Conservation (phyloP, 2,797 vertebrate genomes). For the Emydoidea blandingii region DNA sequence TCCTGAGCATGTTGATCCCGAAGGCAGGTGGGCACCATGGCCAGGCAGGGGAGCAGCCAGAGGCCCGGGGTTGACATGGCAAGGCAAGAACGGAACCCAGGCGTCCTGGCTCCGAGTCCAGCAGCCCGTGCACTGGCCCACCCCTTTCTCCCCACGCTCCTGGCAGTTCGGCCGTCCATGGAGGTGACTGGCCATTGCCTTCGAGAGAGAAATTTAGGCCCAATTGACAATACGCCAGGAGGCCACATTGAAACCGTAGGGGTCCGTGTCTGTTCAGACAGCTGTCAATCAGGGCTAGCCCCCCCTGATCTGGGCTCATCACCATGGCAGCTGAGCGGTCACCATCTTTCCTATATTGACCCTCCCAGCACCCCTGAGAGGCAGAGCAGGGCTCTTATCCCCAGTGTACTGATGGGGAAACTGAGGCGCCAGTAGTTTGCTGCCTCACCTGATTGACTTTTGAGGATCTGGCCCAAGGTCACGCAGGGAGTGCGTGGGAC, state of each 20-base stretch:
- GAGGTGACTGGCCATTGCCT: neutral
- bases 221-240: neutral
- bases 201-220: neutral
- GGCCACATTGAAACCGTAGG: neutral
- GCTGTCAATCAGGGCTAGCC: no score
- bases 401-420: neutral
- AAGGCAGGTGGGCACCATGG: neutral
- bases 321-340: no score
- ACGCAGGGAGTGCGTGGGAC: no score
- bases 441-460: neutral
- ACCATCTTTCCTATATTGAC: no score
- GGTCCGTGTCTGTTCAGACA: no score
- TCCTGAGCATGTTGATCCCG: neutral
- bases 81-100: neutral
- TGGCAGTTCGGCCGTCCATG: neutral
- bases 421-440: neutral
- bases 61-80: neutral
- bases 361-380: neutral
- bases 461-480: no score
- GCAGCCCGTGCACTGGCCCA: neutral
- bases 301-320: no score
- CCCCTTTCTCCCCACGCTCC: neutral
- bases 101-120: neutral
- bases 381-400: slow-evolving; percentile 22
- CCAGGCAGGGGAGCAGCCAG: neutral